Conservation (phyloP, 2,888 invertebrate species). For the Gortyna flavago region DNA sequence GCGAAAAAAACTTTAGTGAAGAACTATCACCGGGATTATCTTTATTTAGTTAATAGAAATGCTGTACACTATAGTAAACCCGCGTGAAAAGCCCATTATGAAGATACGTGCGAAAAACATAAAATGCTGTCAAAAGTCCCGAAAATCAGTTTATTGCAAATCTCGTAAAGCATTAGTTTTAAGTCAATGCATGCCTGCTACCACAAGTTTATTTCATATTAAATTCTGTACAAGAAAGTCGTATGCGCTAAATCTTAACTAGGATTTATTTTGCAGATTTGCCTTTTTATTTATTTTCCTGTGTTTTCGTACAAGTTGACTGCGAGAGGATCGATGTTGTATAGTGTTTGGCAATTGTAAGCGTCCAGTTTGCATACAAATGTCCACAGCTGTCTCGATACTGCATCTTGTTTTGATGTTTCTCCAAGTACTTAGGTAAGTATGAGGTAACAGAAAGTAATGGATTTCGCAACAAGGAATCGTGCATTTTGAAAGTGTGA, state of each 20-base stretch:
- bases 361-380: constrained; percentile 35
- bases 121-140: too few species aligned
- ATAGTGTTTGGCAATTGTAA: constrained; percentile 19
- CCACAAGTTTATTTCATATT: background rate
- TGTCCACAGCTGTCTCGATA: background rate
- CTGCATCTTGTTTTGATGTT: constrained; percentile 10
- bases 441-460: constrained; percentile 13
- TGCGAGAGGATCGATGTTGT: background rate
- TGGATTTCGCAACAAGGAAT: constrained; percentile 8
- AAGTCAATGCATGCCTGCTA: too few species aligned
- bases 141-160: too few species aligned
- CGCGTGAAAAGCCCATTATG: background rate
- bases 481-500: background rate
- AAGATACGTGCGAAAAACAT: background rate
- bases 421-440: constrained; percentile 35
- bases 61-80: too few species aligned
- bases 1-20: too few species aligned
- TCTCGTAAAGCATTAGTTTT: too few species aligned
- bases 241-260: background rate
- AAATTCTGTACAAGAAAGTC: background rate
- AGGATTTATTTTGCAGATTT: background rate
- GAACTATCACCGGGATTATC: too few species aligned
- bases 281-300: too few species aligned
- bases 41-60: too few species aligned
- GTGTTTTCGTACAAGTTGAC: background rate